Base-by-base conservation (phyloP, 2,113 vertebrate species). In the Merops nubicus region DNA sequence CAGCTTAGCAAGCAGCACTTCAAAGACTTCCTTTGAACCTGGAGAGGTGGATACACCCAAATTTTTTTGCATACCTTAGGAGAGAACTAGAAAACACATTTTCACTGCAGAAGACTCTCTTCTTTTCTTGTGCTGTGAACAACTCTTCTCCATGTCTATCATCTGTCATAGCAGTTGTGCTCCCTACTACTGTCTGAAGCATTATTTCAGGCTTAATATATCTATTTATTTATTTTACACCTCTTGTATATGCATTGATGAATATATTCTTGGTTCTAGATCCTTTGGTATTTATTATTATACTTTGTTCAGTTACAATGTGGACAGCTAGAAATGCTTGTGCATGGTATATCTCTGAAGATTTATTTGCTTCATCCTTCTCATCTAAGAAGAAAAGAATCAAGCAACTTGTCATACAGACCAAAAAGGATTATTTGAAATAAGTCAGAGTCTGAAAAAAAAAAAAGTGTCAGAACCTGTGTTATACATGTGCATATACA, bases 141-240 rank as follows among this genome's bases (percentile, higher is more conserved):
- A 90, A 12, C 19, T 34, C 22, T 51, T 92, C 40, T 48, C 36
- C 60, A 8, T 0, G 0, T 25, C n/a, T 86, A 10, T 84, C 42
- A 63, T 63, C 54, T 86, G 48, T 85, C 79, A 31, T 50, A 80
- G 65, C 92, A 77, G 68, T 81, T 86, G n/a, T 47, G 14, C 19
- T 84, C 29, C 28, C 38, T 80, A 34, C 38, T n/a, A 79, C 74
- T 92, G 14, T 47, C 72, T 83, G 38, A 65, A 86, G 23, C 7
- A 11, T 26, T 91, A 65, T 83, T 93, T 93, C 67, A 90, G 47
- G 67, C n/a, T 95, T 93, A 78, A 70, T 94, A 82, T 79, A 72
- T 47, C 53, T 79, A 33, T 40, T 81, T 84, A 78, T 31, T 92
- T 78, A 42, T 91, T 96, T 84, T 87, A 70, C 47, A 93, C 34